Percentiles rank a stretch among this genome's conserved stretches.
phyloP scores from a whole-genome alignment of 1,140 invertebrate genomes.

The Hyphantria cunea region DNA sequence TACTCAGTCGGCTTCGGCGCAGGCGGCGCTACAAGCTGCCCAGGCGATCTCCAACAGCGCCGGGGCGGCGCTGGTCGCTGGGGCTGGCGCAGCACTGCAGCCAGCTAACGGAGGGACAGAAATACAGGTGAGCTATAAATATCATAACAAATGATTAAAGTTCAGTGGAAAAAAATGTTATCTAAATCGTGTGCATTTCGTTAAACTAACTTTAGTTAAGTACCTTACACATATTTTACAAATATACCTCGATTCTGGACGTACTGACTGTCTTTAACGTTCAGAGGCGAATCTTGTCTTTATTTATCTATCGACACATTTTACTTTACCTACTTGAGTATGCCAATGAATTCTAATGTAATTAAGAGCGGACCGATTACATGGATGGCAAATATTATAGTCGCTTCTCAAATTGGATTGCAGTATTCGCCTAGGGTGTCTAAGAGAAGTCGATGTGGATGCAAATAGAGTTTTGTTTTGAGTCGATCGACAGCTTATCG shows the following conservation, averaged over 20 bases:
- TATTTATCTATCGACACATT: too few species aligned
- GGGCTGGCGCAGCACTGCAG: slow-evolving; percentile 80
- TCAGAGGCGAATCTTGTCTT: too few species aligned
- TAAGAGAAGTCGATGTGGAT: slow-evolving; percentile 46
- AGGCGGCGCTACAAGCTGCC: slow-evolving; percentile 92
- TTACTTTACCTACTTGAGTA: too few species aligned
- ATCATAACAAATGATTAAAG: too few species aligned
- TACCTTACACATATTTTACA: too few species aligned
- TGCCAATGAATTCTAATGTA: too few species aligned
- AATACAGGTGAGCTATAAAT: slow-evolving; percentile 66
- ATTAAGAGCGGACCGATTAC: slow-evolving; percentile 52
- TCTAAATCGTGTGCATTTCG: too few species aligned
- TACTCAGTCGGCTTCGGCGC: slow-evolving; percentile 86
- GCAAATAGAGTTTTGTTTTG: slow-evolving; percentile 42
- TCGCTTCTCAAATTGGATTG: slow-evolving; percentile 53
- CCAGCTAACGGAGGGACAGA: slow-evolving; percentile 82
- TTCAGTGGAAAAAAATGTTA: too few species aligned
- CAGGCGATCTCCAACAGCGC: slow-evolving; percentile 86
- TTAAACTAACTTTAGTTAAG: too few species aligned
- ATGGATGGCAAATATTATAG: slow-evolving; percentile 59
- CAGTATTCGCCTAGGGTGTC: slow-evolving; percentile 41
- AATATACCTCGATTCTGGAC: too few species aligned
- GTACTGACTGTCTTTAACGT: too few species aligned
- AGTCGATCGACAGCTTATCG: slow-evolving; percentile 33
- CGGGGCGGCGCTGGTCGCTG: slow-evolving; percentile 70